These are phyloP conservation scores for Vanessa cardui DNA, from an alignment of 2,888 invertebrate species.

Conservation along the genomic window DNA sequence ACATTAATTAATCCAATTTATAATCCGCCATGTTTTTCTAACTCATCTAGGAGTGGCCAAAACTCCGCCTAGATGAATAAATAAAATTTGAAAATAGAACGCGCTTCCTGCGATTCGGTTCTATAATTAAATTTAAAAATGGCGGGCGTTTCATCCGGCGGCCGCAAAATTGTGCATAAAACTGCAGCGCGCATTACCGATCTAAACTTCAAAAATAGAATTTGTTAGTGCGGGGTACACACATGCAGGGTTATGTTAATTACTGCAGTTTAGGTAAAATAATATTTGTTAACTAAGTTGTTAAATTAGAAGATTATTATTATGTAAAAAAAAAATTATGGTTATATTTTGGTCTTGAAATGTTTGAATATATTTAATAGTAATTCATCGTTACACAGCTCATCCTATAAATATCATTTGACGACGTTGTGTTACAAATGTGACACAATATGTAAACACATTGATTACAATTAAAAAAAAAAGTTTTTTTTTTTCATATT, in stretches of 20 bases:
- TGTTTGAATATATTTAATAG: no score
- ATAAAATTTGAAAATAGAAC: conserved; percentile 74
- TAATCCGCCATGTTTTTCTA: conserved; percentile 37
- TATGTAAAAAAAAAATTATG: no score
- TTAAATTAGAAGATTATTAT: no score
- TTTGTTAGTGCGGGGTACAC: conserved; percentile 58
- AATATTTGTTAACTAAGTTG: background rate
- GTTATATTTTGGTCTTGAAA: no score
- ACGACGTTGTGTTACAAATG: no score
- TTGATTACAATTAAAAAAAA: no score
- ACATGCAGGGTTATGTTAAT: conserved; percentile 37
- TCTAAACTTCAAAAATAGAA: conserved; percentile 82
- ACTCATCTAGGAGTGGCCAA: conserved; percentile 45
- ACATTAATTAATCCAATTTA: conserved; percentile 27
- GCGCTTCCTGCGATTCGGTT: conserved; percentile 72
- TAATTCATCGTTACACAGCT: no score
- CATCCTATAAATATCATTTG: no score
- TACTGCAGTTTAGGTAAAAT: background rate
- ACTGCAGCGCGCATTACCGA: conserved; percentile 77
- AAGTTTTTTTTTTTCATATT: no score
- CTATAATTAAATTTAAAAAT: conserved; percentile 77
- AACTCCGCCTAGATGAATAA: conserved; percentile 72
- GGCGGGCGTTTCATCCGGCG: conserved; percentile 58
- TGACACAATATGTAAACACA: no score
- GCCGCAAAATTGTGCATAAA: conserved; percentile 79